phyloP scores from a whole-genome alignment of 2,113 vertebrate genomes.

The Oriolus oriolus region DNA sequence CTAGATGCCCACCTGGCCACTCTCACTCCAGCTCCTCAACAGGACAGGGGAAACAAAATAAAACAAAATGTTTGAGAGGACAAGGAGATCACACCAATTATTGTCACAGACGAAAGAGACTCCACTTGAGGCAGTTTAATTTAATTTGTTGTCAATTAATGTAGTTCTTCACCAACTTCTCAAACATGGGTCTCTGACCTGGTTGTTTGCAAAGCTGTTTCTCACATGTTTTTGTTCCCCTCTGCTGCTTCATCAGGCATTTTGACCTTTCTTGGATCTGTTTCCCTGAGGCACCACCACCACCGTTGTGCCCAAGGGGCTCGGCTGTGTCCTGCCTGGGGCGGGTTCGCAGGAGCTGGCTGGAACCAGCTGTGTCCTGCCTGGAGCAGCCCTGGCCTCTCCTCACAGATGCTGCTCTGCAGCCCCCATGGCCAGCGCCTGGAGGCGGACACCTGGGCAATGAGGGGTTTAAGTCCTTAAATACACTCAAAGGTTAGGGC shows the following conservation, averaged over 20 bases:
- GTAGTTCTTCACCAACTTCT: not conserved
- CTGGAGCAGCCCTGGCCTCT: not conserved
- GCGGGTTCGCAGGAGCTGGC: accelerated
- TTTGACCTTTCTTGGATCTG: not conserved
- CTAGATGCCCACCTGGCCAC: not conserved
- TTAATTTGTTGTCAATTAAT: not conserved
- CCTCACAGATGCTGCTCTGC: not conserved
- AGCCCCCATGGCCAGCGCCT: accelerated
- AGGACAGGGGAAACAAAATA: not conserved
- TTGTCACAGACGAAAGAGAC: not conserved
- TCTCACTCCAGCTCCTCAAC: not conserved
- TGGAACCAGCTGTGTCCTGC: not conserved
- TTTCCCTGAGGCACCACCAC: not conserved
- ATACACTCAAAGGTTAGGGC: not conserved
- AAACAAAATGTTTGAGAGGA: not conserved
- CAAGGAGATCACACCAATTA: not conserved
- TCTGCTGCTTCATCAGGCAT: not conserved
- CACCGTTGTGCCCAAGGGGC: accelerated
- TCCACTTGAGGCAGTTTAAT: not conserved
- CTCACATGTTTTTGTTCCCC: not conserved
- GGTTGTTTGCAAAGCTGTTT: not conserved
- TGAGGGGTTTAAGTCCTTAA: not conserved
- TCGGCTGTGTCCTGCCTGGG: not conserved
- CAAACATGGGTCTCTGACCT: not conserved
- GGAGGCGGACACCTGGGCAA: accelerated